phyloP scores from a whole-genome alignment of 2,888 invertebrate species.

The Tricholauxania praeusta region DNA sequence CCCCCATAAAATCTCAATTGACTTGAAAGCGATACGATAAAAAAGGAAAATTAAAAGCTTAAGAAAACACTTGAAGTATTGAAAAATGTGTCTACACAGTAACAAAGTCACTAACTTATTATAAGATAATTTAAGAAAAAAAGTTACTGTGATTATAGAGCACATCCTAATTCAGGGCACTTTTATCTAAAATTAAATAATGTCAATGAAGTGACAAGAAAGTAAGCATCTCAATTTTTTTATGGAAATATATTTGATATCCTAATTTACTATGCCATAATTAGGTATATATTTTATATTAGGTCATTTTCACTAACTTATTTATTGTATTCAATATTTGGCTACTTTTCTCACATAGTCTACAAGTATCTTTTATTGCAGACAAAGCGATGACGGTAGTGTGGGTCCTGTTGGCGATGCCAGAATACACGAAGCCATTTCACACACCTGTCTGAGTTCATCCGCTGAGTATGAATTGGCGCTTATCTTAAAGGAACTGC shows the following conservation, averaged over 20 bases:
- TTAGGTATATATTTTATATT: constrained; percentile 6
- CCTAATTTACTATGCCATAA: too few species aligned
- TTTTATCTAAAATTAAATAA: too few species aligned
- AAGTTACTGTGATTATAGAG: too few species aligned
- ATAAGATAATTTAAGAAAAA: too few species aligned
- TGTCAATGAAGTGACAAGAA: too few species aligned
- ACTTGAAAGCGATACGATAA: background rate
- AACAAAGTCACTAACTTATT: too few species aligned
- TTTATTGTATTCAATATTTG: background rate
- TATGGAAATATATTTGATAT: too few species aligned
- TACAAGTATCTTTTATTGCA: constrained; percentile 37
- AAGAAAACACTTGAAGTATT: too few species aligned
- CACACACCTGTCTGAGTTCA: constrained; percentile 85
- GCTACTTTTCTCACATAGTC: background rate
- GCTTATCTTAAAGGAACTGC: constrained; percentile 92
- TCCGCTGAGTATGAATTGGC: constrained; percentile 91
- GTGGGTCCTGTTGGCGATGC: constrained; percentile 70
- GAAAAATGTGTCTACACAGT: too few species aligned
- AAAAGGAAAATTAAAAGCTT: background rate
- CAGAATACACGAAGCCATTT: constrained; percentile 79
- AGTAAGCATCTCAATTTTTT: too few species aligned
- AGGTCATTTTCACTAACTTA: background rate
- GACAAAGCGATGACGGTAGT: constrained; percentile 67
- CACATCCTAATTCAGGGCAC: too few species aligned
- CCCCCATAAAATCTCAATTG: constrained; percentile 10